These are phyloP conservation scores for Moxostoma hubbsi DNA, from an alignment of 2,797 vertebrate species.

Conservation along the genomic window DNA sequence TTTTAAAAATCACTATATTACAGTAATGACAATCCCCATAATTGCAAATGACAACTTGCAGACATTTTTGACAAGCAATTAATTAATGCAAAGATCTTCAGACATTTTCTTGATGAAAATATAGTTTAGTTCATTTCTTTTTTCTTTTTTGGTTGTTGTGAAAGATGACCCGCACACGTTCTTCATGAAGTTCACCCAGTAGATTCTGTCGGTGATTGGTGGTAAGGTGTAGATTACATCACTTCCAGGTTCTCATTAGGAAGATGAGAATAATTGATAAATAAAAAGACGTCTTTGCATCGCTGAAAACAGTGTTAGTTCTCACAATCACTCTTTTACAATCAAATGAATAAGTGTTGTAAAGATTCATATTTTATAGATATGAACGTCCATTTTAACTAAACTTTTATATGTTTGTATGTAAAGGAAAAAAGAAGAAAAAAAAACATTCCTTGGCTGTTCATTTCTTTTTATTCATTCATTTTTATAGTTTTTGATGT, in stretches of 20 bases:
- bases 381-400: constrained; percentile 69
- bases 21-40: no score
- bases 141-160: no score
- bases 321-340: constrained; percentile 22
- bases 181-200: no score
- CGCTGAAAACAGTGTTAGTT: constrained; percentile 13
- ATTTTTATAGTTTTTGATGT: constrained; percentile 59
- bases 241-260: no score
- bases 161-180: no score
- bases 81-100: no score
- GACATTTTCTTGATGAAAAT: no score
- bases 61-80: no score
- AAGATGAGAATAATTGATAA: background rate
- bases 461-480: constrained; percentile 58
- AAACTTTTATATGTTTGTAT: constrained; percentile 81
- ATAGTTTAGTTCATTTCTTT: no score
- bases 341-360: constrained; percentile 79
- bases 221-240: no score
- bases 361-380: constrained; percentile 76
- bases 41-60: no score
- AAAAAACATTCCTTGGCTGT: constrained; percentile 31
- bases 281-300: background rate
- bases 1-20: no score
- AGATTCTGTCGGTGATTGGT: background rate
- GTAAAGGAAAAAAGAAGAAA: constrained; percentile 61